A percentile compares a stretch with the other conserved stretches of the same genome.
phyloP scores from a whole-genome alignment of 2,113 vertebrate species.

The Caranx melampygus region DNA sequence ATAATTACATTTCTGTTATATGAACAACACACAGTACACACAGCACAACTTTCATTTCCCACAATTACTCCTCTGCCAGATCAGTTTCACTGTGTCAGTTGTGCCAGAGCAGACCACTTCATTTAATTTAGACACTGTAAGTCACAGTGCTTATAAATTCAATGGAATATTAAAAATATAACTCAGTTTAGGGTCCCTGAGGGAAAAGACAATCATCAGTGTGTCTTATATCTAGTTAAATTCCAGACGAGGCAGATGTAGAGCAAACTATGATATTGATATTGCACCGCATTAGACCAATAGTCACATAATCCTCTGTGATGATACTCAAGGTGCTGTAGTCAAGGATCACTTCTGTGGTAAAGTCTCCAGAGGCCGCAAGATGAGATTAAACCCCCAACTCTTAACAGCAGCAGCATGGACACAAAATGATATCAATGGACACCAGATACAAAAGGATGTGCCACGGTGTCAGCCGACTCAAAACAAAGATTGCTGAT shows the following conservation, averaged over 20 bases:
- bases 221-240: conserved; percentile 59
- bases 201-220: conserved; percentile 61
- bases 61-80: conserved; percentile 49
- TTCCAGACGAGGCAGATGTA: conserved; percentile 43
- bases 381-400: conserved; percentile 39
- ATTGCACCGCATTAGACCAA: conserved; percentile 46
- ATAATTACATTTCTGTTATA: conserved; percentile 48
- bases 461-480: neutral
- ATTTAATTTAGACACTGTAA: conserved; percentile 70
- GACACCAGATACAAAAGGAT: conserved; percentile 14
- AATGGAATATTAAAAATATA: conserved; percentile 66
- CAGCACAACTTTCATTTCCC: conserved; percentile 50
- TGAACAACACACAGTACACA: conserved; percentile 28
- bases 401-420: conserved; percentile 17
- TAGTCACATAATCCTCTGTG: conserved; percentile 49
- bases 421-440: conserved; percentile 17
- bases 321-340: conserved; percentile 42
- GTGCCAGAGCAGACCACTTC: conserved; percentile 42
- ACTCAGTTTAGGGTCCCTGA: conserved; percentile 64
- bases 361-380: conserved; percentile 17
- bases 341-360: conserved; percentile 43
- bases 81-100: conserved; percentile 53
- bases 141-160: conserved; percentile 48
- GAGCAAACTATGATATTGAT: conserved; percentile 60
- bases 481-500: conserved; percentile 8